Base-by-base conservation (phyloP, 2,113 vertebrate species). In the Urocitellus parryii region DNA sequence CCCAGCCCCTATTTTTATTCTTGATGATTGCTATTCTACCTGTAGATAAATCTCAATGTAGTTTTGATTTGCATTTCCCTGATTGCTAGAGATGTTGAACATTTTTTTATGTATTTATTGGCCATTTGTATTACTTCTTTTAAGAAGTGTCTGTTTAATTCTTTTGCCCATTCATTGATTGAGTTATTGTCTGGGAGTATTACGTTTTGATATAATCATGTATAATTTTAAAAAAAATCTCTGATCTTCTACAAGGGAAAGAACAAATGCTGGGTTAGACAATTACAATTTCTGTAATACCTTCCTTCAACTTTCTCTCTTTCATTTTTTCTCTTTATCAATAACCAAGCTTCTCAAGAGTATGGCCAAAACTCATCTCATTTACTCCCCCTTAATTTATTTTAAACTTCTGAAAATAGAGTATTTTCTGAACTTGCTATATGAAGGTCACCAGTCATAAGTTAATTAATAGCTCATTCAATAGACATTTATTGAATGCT, bases 391-490 rank as follows among this genome's bases (percentile, higher is more conserved):
- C 61, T 84, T 51, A 18, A 29, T 68, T 87, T 86, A 61, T 73
- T 61, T 94, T 90, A 37, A 90, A n/a, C 48, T 8, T 78, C 8
- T 77, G 68, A 29, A 86, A 88, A 83, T 6, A 91, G 34, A 8
- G 22, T 88, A 72, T 83, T 56, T 91, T 51, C 11, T 91, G 24
- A 91, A 91, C 37, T 91, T 90, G 24, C 53, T 91, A 77, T 87
- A 45, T 56, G 34, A 78, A 93, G 61, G 51, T 83, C 63, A 93
- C 51, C 27, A 83, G 58, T 94, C 29, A 37, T 39, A 65, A 73
- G 72, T 95, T 63, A 76, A 76, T 83, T 89, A 81, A 88, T 37
- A 84, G 37, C 48, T 91, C 14, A 80, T 37, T 91, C 29, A 91
- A 11, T 32, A 67, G 37, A 72, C 11, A 74, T 80, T 39, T 88